Evolutionary conservation across 2,797 vertebrate species (phyloP), one percentile per base, ranked within the genome.

Genomic region (Chiroxiphia lanceolata): DNA sequence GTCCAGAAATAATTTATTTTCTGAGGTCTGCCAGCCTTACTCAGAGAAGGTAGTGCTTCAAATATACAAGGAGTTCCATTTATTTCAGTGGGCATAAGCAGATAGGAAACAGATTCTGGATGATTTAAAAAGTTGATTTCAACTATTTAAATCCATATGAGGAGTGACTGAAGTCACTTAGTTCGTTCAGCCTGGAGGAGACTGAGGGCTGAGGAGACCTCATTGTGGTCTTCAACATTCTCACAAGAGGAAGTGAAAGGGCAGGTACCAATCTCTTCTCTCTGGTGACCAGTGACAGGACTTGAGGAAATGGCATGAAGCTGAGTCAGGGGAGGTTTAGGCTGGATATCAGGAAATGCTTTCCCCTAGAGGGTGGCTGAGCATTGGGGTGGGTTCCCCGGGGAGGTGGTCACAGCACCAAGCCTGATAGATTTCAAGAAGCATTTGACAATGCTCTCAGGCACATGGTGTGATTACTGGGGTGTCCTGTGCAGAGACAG

Each of bases 1-100:
- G 34, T 77, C 42, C 44, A 92, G 81, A 90, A 95, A 89, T 22
- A 8, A 31, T 79, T 84, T 92, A 56, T 86, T 92, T 90, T 93
- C 72, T 78, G 44, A 42, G 33, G 57, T 61, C 59, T 84, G 25
- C 40, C 60, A 84, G 44, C 15, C 44, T 90, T 80, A 72, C 4
- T 90, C 40, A 72, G 22, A 72, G 27, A 90, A 82, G 7, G 33
- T 31, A 36, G 33, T 59, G 3, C 15, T 89, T 94, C 40, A 65
- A n/a, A 25, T 70, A 36, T 36, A 31, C 8, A 11, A 70, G 57
- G 13, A 70, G 13, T 70, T 38, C 14, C 40, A 40, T 42, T 67
- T 21, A 51, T 75, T 89, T 86, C 36, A 67, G 6, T 40, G 59
- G 61, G 25, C 48, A 51, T 51, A 77, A 69, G 7, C 29, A 64